phyloP scores from a whole-genome alignment of 2,888 invertebrate species.

The Andrena trimmerana region DNA sequence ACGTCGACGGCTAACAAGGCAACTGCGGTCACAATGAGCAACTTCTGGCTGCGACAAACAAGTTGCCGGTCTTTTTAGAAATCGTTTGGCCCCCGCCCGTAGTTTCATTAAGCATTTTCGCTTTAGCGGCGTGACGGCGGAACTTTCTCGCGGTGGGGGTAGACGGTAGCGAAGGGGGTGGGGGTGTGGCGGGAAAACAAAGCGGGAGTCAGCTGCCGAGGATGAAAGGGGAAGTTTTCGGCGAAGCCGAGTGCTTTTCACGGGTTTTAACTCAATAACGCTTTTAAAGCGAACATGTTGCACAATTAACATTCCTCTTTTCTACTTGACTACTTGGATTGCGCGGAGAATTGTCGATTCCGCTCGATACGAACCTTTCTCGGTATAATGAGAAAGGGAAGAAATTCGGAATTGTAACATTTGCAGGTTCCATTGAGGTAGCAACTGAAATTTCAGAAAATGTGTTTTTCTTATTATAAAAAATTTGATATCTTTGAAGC shows the following conservation, averaged over 20 bases:
- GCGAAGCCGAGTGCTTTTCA: conserved; percentile 9
- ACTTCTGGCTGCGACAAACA: conserved; percentile 27
- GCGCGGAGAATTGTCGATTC: neutral
- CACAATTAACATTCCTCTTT: conserved; percentile 6
- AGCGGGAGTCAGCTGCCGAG: neutral
- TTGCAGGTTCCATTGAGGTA: no score
- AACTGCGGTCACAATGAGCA: conserved; percentile 27
- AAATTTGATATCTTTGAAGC: no score
- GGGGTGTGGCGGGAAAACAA: conserved; percentile 19
- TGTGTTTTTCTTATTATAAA: no score
- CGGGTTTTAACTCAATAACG: conserved; percentile 15
- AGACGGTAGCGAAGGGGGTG: no score
- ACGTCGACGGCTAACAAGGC: conserved; percentile 28
- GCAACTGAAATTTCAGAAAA: no score
- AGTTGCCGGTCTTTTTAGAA: conserved; percentile 27
- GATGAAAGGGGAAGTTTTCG: conserved; percentile 4
- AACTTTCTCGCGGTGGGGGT: conserved; percentile 8
- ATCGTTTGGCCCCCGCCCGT: conserved; percentile 12
- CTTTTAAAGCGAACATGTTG: neutral
- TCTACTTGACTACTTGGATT: neutral
- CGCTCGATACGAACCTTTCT: no score
- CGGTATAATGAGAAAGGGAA: no score
- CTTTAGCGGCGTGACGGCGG: conserved; percentile 11
- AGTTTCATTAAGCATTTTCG: conserved; percentile 40
- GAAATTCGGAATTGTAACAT: no score